These are phyloP conservation scores for Cotesia vestalis DNA, from an alignment of 1,140 invertebrate genomes.

Conservation along the genomic window DNA sequence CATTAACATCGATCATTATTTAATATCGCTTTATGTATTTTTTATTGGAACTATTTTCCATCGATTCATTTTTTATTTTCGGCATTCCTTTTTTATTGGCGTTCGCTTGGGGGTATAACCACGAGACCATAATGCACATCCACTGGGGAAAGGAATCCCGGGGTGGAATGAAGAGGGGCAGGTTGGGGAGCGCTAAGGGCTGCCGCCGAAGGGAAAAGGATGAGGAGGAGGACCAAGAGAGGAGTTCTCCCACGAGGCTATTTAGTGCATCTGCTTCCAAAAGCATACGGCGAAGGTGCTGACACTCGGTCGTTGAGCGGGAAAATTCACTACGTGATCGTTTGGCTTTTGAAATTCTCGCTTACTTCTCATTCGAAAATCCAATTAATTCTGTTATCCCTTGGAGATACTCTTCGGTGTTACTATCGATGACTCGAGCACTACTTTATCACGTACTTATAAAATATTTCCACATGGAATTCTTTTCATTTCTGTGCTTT, in stretches of 20 bases:
- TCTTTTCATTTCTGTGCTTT: no score
- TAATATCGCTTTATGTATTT: no score
- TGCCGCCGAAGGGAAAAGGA: not conserved
- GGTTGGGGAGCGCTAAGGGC: not conserved
- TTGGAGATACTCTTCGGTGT: no score
- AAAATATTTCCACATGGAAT: no score
- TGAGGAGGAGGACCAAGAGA: not conserved
- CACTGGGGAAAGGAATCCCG: not conserved
- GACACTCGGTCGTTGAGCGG: slow-evolving; percentile 10
- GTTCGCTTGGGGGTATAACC: slow-evolving; percentile 1
- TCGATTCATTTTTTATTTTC: no score
- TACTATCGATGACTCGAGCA: no score
- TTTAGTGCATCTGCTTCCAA: slow-evolving; percentile 62
- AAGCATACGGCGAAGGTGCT: slow-evolving; percentile 32
- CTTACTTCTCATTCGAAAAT: no score
- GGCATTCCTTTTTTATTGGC: no score
- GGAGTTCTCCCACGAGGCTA: slow-evolving; percentile 54
- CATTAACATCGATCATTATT: no score
- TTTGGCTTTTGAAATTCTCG: slow-evolving; percentile 26
- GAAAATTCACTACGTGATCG: slow-evolving; percentile 46
- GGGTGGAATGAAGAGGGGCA: not conserved
- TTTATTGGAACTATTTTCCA: not conserved
- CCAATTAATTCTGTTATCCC: no score
- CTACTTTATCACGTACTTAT: no score
- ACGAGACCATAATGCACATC: slow-evolving; percentile 24